Base-by-base conservation (phyloP, 2,113 vertebrate genomes). In the Poecilia latipinna region DNA sequence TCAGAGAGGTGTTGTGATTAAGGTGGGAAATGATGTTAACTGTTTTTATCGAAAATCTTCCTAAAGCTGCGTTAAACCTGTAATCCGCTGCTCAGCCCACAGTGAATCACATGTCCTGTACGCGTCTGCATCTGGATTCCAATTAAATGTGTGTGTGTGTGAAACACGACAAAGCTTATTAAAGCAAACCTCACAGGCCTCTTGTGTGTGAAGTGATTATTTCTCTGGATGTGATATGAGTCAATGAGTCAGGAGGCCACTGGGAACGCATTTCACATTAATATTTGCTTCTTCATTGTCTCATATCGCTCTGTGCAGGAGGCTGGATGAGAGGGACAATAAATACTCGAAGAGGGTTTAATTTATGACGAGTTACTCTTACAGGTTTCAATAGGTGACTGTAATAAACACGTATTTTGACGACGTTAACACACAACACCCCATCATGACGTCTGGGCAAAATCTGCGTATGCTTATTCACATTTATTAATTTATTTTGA, bases 121-220 rank as follows among this genome's bases (percentile, higher is more conserved):
- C 76, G 78, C 65, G 82, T 12, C 33, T 68, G 60, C 22, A 6
- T 77, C 67, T 79, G 42, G 68, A 74, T 68, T 67, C 65, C 74
- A 33, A 33, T 63, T 69, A 39, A 82, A 62, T 67, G 33, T 66
- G 65, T 57, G 29, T 68, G 74, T 70, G 68, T 70, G 61, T 81
- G 76, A 79, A 72, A 64, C 68, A 70, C 73, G 65, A 70, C 48
- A 85, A 84, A 76, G 74, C 85, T 76, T 80, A 92, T 88, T 92
- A 91, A 92, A 91, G 87, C 32, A 22, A 88, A 87, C 88, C 79
- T 80, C 77, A 74, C 77, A 75, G 63, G 72, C 77, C 78, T 70
- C 68, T 85, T 71, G 86, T 78, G 84, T 70, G 32, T 70, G 86
- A 87, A 86, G 81, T 83, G 77, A 90, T 91, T 91, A 87, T 83